These are phyloP conservation scores for Megamerina dolium DNA, from an alignment of 2,888 invertebrate genomes.

Conservation along the genomic window DNA sequence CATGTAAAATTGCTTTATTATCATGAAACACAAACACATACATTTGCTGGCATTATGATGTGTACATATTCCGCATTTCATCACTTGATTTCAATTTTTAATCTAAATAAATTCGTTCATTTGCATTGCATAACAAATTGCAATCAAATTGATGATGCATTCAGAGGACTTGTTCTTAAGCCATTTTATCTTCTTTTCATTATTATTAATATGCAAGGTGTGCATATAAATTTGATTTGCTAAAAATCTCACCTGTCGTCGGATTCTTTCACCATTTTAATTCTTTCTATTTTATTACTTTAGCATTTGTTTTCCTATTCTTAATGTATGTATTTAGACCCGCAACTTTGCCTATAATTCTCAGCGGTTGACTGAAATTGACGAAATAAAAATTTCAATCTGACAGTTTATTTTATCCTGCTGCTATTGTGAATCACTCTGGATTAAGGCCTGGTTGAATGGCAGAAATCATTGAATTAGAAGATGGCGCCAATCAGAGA, in stretches of 20 bases:
- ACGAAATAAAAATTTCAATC: conserved; percentile 1
- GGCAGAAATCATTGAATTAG: too few species aligned
- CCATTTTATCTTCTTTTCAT: too few species aligned
- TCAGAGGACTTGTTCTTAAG: too few species aligned
- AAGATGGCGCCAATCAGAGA: too few species aligned
- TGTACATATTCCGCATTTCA: too few species aligned
- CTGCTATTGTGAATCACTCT: too few species aligned
- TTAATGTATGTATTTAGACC: background rate
- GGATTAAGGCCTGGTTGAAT: too few species aligned
- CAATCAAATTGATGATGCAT: background rate
- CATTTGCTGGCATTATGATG: too few species aligned
- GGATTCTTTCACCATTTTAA: conserved; percentile 13
- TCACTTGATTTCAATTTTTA: too few species aligned
- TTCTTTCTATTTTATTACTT: too few species aligned
- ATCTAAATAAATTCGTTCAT: background rate
- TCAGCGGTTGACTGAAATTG: conserved; percentile 7
- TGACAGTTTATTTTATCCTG: conserved; percentile 1
- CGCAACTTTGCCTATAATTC: conserved; percentile 1
- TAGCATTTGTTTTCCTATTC: conserved; percentile 10
- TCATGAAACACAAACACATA: background rate
- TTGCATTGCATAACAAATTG: conserved; percentile 7
- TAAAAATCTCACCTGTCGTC: conserved; percentile 16
- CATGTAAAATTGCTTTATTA: background rate
- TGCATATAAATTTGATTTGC: background rate
- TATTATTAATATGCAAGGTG: background rate